Percentiles rank a stretch among this genome's conserved stretches.
These are phyloP conservation scores for Lethenteron camtschaticum DNA, from an alignment of 2,113 vertebrate species.

Conservation along the genomic window DNA sequence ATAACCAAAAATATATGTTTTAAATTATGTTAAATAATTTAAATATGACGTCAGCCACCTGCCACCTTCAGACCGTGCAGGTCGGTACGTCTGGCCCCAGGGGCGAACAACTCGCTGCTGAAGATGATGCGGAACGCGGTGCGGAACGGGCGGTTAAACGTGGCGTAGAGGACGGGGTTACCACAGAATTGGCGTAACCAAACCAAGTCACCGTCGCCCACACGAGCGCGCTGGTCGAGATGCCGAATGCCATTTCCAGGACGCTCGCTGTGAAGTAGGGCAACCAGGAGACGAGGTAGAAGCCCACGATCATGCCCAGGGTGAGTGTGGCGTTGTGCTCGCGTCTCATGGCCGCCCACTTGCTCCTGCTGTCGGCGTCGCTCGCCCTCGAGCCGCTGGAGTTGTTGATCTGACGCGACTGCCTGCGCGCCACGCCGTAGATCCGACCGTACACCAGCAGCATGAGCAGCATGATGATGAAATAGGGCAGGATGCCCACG, in stretches of 20 bases:
- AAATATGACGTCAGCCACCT: no score
- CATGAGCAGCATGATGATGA: constrained; percentile 54
- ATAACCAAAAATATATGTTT: no score
- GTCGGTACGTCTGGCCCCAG: constrained; percentile 6
- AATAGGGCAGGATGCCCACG: constrained; percentile 57
- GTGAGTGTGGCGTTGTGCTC: constrained; percentile 94
- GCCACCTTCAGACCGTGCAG: no score
- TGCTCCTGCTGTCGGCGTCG: constrained; percentile 34
- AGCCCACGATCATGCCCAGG: constrained; percentile 94
- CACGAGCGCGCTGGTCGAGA: constrained; percentile 49
- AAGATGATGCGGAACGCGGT: constrained; percentile 85
- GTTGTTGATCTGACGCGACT: constrained; percentile 58
- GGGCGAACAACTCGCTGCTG: constrained; percentile 60
- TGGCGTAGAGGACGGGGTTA: constrained; percentile 91
- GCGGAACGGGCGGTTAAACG: constrained; percentile 75
- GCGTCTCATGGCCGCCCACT: constrained; percentile 48
- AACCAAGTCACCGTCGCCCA: constrained; percentile 94
- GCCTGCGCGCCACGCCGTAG: constrained; percentile 49
- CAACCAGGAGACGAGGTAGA: constrained; percentile 89
- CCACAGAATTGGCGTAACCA: constrained; percentile 31
- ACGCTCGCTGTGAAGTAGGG: constrained; percentile 92
- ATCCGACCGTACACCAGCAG: constrained; percentile 56
- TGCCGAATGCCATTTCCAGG: constrained; percentile 53
- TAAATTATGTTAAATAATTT: no score
- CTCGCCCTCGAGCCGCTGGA: not conserved